A percentile compares a stretch with the other conserved stretches of the same genome.
Conservation (phyloP, 1,140 invertebrate genomes). For the Aphis craccivora region DNA sequence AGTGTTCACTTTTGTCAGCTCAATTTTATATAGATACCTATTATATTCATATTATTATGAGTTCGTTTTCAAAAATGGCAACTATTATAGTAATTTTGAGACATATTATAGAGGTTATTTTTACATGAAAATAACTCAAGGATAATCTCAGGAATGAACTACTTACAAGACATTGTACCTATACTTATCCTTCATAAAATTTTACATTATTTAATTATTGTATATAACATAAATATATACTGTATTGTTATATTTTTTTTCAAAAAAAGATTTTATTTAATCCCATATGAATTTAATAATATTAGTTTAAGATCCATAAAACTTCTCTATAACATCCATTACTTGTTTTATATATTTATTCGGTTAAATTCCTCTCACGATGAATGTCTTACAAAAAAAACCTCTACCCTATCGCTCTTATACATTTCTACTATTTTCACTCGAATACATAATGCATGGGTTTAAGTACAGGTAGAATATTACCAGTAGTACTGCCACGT, state of each 20-base stretch:
- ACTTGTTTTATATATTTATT: not conserved
- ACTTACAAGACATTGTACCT: not conserved
- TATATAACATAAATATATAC: not conserved
- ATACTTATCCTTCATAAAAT: not conserved
- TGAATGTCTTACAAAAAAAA: not conserved
- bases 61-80: not conserved
- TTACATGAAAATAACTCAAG: not conserved
- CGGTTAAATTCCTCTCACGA: not conserved
- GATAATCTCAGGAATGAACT: not conserved
- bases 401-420: not conserved
- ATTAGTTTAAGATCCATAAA: not conserved
- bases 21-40: not conserved
- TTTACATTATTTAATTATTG: not conserved
- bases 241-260: not conserved
- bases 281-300: not conserved
- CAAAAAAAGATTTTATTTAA: not conserved
- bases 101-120: not conserved
- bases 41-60: not conserved
- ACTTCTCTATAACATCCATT: not conserved
- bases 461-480: not conserved
- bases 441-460: no score
- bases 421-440: no score
- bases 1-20: not conserved
- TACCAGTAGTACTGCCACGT: not conserved
- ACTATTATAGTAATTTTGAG: not conserved